Percentiles rank a stretch among this genome's conserved stretches.
Evolutionary conservation across 2,113 vertebrate species (phyloP).

Genomic region (Myiagra hebetior): DNA sequence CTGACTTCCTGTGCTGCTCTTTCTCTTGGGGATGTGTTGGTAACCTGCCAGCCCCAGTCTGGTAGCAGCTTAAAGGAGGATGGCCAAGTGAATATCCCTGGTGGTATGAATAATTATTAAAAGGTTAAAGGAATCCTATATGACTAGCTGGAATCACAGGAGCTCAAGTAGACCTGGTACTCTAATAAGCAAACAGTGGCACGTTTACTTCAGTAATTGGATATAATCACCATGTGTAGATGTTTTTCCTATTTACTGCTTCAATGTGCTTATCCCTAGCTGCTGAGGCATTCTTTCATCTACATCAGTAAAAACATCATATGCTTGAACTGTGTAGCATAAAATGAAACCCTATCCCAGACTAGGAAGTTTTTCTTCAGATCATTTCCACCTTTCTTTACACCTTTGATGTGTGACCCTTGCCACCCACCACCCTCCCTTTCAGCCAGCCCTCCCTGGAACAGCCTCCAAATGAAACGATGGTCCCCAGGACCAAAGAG

Average conservation of each 20-base stretch:
- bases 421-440: constrained; percentile 33
- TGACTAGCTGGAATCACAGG: not conserved
- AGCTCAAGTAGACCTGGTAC: not conserved
- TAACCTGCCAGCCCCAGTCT: constrained; percentile 4
- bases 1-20: not conserved
- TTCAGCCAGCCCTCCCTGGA: constrained; percentile 23
- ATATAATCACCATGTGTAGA: not conserved
- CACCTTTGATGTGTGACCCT: constrained; percentile 67
- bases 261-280: not conserved
- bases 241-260: not conserved
- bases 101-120: not conserved
- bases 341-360: constrained; percentile 18
- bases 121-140: not conserved
- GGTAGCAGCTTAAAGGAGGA: not conserved
- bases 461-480: not conserved
- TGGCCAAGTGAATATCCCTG: not conserved
- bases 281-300: not conserved
- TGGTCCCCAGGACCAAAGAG: constrained; percentile 12
- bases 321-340: constrained; percentile 9
- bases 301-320: not conserved
- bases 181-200: not conserved
- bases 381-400: not conserved
- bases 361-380: constrained; percentile 42
- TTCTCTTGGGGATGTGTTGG: constrained; percentile 33
- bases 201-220: not conserved